Evolutionary conservation across 2,113 vertebrate genomes (phyloP).

Genomic region (Coptodon bakossiorum): DNA sequence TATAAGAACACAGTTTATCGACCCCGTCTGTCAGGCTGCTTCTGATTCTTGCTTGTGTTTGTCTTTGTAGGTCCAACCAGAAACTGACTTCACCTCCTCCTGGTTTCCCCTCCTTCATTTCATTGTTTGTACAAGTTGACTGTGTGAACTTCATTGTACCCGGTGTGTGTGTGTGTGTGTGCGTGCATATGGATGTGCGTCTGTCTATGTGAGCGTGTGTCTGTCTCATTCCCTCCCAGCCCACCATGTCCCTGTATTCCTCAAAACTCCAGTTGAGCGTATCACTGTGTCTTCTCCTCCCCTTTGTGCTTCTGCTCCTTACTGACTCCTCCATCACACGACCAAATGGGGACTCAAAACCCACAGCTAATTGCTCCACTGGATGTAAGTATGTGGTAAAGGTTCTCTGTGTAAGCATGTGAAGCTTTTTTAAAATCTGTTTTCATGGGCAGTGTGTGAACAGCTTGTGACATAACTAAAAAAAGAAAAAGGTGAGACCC

Average conservation of each 20-base stretch:
- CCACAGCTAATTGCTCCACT: neutral
- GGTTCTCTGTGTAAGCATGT: neutral
- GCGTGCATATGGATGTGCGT: neutral
- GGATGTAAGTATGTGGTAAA: neutral
- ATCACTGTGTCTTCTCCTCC: neutral
- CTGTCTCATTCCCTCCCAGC: neutral
- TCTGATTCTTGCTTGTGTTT: neutral
- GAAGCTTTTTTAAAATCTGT: neutral
- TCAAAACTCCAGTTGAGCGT: neutral
- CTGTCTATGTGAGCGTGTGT: neutral
- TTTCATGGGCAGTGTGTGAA: neutral
- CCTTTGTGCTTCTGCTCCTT: slow-evolving; percentile 31
- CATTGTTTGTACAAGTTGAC: neutral
- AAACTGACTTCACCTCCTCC: neutral
- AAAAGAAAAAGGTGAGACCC: neutral
- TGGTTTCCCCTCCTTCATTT: neutral
- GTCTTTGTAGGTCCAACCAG: neutral
- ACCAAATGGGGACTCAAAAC: neutral
- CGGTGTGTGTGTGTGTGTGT: neutral
- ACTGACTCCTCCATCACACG: neutral
- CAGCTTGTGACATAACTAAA: neutral
- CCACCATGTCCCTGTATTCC: slow-evolving; percentile 33
- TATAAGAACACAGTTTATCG: neutral
- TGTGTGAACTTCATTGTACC: neutral
- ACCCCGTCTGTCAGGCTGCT: neutral